Evolutionary conservation across 2,888 invertebrate species (phyloP).

Genomic region (Ennomos fuscantarius): DNA sequence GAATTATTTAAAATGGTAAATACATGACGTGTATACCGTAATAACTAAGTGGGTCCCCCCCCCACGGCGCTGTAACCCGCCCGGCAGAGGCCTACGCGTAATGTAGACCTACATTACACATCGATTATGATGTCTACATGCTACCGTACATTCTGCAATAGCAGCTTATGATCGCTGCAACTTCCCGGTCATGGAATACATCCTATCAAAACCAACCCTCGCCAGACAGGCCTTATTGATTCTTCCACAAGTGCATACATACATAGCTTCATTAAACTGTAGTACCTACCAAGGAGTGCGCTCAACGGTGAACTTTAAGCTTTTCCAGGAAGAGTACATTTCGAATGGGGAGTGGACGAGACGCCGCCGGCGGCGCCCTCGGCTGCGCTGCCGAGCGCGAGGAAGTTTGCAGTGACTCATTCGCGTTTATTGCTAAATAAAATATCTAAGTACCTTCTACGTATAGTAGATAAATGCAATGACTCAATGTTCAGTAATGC

Average conservation of each 20-base stretch:
- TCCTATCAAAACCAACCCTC: neutral
- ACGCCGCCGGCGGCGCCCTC: slow-evolving; percentile 2
- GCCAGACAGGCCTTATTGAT: slow-evolving; percentile 21
- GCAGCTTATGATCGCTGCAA: no score
- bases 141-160: no score
- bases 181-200: no score
- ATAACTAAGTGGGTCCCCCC: no score
- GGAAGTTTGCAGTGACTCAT: slow-evolving; percentile 13
- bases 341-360: slow-evolving; percentile 1
- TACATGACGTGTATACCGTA: no score
- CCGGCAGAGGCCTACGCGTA: no score
- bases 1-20: no score
- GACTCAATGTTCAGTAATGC: slow-evolving; percentile 7
- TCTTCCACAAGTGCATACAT: slow-evolving; percentile 9
- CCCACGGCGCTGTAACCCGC: no score
- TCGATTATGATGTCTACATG: no score
- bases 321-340: neutral
- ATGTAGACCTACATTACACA: no score
- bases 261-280: slow-evolving; percentile 11
- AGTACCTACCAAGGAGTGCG: neutral
- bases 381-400: neutral
- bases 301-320: slow-evolving; percentile 2
- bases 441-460: neutral
- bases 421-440: slow-evolving; percentile 6
- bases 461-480: neutral